phyloP scores from a whole-genome alignment of 2,797 vertebrate genomes.

The Pelochelys cantorii region DNA sequence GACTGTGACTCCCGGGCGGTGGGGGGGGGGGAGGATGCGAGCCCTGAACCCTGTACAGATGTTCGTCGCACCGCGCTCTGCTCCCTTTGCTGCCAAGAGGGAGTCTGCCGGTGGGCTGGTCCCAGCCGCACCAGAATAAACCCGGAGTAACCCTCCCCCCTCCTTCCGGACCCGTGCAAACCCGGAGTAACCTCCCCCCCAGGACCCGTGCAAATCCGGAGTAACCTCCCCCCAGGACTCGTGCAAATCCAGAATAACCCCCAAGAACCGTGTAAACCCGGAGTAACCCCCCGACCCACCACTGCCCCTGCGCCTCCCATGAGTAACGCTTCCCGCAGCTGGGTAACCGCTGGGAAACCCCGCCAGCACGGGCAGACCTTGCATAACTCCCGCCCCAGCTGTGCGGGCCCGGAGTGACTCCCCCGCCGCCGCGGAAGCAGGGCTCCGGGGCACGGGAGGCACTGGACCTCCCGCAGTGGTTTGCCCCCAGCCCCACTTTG shows the following conservation, averaged over 20 bases:
- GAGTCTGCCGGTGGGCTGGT: conserved; percentile 19
- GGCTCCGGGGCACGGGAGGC: not conserved
- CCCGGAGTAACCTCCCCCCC: too few species aligned
- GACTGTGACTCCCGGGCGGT: not conserved
- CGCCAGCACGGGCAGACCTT: too few species aligned
- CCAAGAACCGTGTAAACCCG: accelerated
- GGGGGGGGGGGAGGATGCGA: too few species aligned
- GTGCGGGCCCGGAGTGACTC: too few species aligned
- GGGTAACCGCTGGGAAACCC: not conserved
- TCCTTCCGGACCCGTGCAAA: too few species aligned
- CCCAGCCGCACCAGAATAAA: not conserved
- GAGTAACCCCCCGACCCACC: not conserved
- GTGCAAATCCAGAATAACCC: not conserved
- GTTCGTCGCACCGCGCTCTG: not conserved
- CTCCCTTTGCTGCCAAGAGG: not conserved
- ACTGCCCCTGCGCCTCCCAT: too few species aligned
- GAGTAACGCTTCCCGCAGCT: not conserved
- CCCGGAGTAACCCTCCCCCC: not conserved
- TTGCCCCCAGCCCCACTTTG: too few species aligned
- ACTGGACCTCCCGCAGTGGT: not conserved
- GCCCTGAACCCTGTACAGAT: not conserved
- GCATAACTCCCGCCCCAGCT: too few species aligned
- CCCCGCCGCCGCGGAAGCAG: too few species aligned
- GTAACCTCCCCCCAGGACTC: not conserved
- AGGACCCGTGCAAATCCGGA: not conserved